These are phyloP conservation scores for Sceloporus undulatus DNA, from an alignment of 2,113 vertebrate genomes.

Conservation along the genomic window DNA sequence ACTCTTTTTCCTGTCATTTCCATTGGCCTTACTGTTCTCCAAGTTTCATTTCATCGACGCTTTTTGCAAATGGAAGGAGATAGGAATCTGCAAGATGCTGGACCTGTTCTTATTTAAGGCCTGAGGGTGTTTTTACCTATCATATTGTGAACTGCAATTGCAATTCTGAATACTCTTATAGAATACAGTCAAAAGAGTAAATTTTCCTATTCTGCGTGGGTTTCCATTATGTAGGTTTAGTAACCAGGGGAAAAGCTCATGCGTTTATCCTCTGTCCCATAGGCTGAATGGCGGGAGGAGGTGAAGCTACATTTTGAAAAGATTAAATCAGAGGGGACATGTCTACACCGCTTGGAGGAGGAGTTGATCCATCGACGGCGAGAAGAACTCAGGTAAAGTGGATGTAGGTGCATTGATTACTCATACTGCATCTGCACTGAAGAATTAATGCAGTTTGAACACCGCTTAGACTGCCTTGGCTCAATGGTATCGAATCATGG, in stretches of 20 bases:
- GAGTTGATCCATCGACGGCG: conserved; percentile 93
- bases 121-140: background rate
- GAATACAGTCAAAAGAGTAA: background rate
- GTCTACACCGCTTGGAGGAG: conserved; percentile 94
- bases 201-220: background rate
- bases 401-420: background rate
- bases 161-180: background rate
- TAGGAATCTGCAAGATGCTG: background rate
- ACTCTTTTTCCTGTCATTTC: background rate
- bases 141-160: background rate
- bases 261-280: conserved; percentile 7
- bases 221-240: background rate
- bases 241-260: conserved; percentile 49
- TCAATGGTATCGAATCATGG: no score
- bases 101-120: background rate
- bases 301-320: conserved; percentile 97
- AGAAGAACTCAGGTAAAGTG: conserved; percentile 92
- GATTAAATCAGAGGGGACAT: conserved; percentile 97
- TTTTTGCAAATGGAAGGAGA: background rate
- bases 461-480: no score
- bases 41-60: no score
- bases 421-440: no score
- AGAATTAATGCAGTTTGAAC: no score
- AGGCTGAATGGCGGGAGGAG: conserved; percentile 97
- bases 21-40: background rate